These are phyloP conservation scores for Phataginus tricuspis DNA, from an alignment of 2,797 vertebrate species.

Conservation along the genomic window DNA sequence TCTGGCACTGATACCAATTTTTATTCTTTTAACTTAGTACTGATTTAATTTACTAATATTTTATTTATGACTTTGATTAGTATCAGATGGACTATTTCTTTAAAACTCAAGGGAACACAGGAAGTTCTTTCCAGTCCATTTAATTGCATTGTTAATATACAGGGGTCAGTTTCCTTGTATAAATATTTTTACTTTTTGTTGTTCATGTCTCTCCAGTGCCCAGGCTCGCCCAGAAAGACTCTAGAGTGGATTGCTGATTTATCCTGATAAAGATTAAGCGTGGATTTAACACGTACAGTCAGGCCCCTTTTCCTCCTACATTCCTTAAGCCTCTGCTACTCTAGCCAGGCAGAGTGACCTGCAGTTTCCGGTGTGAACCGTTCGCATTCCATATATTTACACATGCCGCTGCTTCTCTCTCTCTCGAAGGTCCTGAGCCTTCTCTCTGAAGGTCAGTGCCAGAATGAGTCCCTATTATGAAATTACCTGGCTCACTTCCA, in stretches of 20 bases:
- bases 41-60: constrained; percentile 56
- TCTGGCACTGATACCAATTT: neutral
- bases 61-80: constrained; percentile 58
- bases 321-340: no score
- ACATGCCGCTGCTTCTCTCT: neutral
- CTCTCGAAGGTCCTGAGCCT: neutral
- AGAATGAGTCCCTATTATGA: no score
- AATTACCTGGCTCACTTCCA: neutral
- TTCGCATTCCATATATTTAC: neutral
- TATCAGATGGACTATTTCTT: constrained; percentile 43
- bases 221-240: neutral
- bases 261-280: neutral
- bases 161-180: constrained; percentile 27
- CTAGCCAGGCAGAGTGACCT: neutral
- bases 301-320: neutral
- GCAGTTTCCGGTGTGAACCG: neutral
- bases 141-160: constrained; percentile 63
- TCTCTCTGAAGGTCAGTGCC: neutral
- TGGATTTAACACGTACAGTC: neutral
- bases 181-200: constrained; percentile 33
- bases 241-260: neutral
- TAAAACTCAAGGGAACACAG: constrained; percentile 43
- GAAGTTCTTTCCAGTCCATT: constrained; percentile 48
- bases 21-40: constrained; percentile 42
- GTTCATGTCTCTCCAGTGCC: neutral